phyloP scores from a whole-genome alignment of 1,140 invertebrate species.

The Drosophila mauritiana region DNA sequence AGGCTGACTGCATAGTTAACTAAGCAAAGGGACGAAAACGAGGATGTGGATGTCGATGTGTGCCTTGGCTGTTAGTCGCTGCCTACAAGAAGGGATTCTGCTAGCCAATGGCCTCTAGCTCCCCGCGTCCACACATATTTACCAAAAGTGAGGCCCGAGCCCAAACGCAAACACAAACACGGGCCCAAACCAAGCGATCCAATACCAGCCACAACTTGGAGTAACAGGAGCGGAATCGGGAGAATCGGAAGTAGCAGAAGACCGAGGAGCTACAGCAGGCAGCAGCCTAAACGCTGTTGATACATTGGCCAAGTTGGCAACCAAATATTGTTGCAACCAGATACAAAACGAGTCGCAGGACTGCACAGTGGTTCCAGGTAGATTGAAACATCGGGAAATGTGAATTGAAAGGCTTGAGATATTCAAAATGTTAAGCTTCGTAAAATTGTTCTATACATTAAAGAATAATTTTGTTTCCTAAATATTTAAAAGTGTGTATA shows the following conservation, averaged over 20 bases:
- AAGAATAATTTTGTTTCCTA: no score
- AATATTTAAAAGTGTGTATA: no score
- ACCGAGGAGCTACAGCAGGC: constrained; percentile 43
- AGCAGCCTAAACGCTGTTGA: constrained; percentile 76
- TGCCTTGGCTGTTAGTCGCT: constrained; percentile 30
- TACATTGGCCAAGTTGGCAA: constrained; percentile 76
- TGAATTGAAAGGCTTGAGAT: neutral
- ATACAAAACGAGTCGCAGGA: constrained; percentile 50
- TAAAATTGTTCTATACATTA: no score
- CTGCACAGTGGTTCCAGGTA: neutral
- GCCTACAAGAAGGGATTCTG: constrained; percentile 35
- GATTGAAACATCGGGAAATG: neutral
- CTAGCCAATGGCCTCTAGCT: constrained; percentile 46
- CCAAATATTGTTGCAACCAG: constrained; percentile 79
- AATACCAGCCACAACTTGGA: constrained; percentile 29
- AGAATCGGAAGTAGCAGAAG: constrained; percentile 26
- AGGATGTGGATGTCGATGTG: constrained; percentile 13
- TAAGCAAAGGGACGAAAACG: constrained; percentile 50
- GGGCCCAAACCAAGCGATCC: constrained; percentile 53
- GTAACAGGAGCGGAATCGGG: constrained; percentile 27
- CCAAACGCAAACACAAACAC: constrained; percentile 53
- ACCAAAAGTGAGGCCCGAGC: constrained; percentile 16
- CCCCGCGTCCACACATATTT: constrained; percentile 8
- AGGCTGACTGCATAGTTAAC: constrained; percentile 62
- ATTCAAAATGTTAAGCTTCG: neutral